Evolutionary conservation across 2,113 vertebrate species (phyloP).

Genomic region (Toxotes chatareus): DNA sequence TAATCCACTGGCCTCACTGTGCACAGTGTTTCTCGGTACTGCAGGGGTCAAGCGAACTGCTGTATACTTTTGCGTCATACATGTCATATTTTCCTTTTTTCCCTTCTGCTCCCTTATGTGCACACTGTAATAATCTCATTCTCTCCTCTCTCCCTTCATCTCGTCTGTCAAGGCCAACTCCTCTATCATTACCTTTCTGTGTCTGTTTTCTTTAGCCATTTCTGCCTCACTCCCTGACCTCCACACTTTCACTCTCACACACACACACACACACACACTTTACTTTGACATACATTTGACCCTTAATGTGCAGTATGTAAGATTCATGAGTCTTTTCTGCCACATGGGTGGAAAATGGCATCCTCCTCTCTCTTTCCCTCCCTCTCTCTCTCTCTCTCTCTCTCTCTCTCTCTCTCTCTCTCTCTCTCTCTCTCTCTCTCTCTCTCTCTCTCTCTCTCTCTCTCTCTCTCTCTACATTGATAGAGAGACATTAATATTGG

Average conservation of each 20-base stretch:
- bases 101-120: not conserved
- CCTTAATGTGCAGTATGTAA: slow-evolving; percentile 49
- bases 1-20: not conserved
- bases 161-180: slow-evolving; percentile 32
- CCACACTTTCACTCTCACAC: not conserved
- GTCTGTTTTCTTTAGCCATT: slow-evolving; percentile 4
- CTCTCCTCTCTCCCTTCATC: slow-evolving; percentile 3
- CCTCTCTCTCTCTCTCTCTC: not conserved
- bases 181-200: slow-evolving; percentile 17
- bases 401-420: not conserved
- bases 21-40: no score
- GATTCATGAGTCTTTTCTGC: slow-evolving; percentile 45
- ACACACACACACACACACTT: not conserved
- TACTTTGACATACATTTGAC: slow-evolving; percentile 46
- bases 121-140: slow-evolving; percentile 1
- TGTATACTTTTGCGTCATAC: slow-evolving; percentile 1
- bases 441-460: not conserved
- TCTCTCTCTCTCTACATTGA: not conserved
- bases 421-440: no score
- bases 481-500: slow-evolving; percentile 15
- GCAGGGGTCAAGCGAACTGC: not conserved
- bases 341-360: not conserved
- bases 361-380: not conserved
- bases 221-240: not conserved
- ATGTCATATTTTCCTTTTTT: slow-evolving; percentile 5